Percentiles rank a stretch among this genome's conserved stretches.
Conservation (phyloP, 2,113 vertebrate genomes). For the Bujurquina vittata region DNA sequence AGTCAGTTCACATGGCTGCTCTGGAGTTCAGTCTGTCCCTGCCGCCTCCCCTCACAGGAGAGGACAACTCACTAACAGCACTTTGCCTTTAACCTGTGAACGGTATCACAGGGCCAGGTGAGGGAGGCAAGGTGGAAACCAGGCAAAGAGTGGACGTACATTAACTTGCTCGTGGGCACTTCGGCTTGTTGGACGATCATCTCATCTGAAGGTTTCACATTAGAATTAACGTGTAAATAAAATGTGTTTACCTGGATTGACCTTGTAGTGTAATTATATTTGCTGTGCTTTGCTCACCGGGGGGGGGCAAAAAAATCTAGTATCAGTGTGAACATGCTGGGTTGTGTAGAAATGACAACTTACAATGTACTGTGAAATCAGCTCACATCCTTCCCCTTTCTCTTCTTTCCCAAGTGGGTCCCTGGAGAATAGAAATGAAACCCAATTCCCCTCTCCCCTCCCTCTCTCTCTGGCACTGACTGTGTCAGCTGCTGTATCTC, state of each 20-base stretch:
- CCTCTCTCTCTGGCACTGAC: slow-evolving; percentile 35
- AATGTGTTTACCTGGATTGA: neutral
- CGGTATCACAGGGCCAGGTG: neutral
- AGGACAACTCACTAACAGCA: neutral
- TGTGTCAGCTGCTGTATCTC: slow-evolving; percentile 61
- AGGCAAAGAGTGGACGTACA: neutral
- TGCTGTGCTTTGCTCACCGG: neutral
- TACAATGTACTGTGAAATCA: slow-evolving; percentile 67
- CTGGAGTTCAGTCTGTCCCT: neutral
- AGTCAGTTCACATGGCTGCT: neutral
- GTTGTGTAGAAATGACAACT: slow-evolving; percentile 41
- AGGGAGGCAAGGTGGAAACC: neutral
- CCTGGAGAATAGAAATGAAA: slow-evolving; percentile 55
- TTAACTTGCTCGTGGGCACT: neutral
- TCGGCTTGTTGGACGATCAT: neutral
- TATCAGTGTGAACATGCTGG: slow-evolving; percentile 27
- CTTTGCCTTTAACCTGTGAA: neutral
- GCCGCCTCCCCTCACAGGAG: neutral
- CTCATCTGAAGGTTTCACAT: neutral
- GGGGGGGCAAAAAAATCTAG: neutral
- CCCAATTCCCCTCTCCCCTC: slow-evolving; percentile 13
- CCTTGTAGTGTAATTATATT: neutral
- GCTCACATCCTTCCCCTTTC: slow-evolving; percentile 50
- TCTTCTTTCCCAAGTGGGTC: slow-evolving; percentile 23
- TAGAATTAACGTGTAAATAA: neutral